These are phyloP conservation scores for Nowickia ferox DNA, from an alignment of 2,888 invertebrate species.

Conservation along the genomic window DNA sequence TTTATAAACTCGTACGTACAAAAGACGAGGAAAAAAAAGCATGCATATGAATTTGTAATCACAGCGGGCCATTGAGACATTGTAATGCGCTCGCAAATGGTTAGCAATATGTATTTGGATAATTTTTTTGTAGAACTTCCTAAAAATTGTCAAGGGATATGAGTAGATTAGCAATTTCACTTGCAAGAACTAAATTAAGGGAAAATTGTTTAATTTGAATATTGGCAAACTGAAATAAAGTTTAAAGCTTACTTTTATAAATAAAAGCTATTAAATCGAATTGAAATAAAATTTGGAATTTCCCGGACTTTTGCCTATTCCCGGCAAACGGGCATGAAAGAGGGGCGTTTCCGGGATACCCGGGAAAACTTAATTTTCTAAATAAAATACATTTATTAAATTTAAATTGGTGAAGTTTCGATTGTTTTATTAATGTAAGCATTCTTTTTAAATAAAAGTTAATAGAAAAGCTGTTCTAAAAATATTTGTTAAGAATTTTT, in stretches of 20 bases:
- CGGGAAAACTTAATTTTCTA: too few species aligned
- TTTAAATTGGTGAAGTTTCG: too few species aligned
- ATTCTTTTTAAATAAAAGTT: too few species aligned
- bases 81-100: slow-evolving; percentile 6
- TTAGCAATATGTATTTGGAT: slow-evolving; percentile 1
- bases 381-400: too few species aligned
- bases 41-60: slow-evolving; percentile 18
- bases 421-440: too few species aligned
- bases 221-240: background rate
- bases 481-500: too few species aligned
- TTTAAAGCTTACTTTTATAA: background rate
- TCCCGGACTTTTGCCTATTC: too few species aligned
- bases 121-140: background rate
- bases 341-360: too few species aligned
- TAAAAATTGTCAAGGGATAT: background rate
- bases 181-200: background rate
- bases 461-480: too few species aligned
- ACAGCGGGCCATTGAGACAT: background rate
- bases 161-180: background rate
- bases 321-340: too few species aligned
- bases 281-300: too few species aligned
- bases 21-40: background rate
- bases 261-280: too few species aligned
- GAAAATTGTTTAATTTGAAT: background rate
- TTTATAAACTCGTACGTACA: slow-evolving; percentile 18